Conservation (phyloP, 2,797 vertebrate species). For the Sphenodon punctatus region DNA sequence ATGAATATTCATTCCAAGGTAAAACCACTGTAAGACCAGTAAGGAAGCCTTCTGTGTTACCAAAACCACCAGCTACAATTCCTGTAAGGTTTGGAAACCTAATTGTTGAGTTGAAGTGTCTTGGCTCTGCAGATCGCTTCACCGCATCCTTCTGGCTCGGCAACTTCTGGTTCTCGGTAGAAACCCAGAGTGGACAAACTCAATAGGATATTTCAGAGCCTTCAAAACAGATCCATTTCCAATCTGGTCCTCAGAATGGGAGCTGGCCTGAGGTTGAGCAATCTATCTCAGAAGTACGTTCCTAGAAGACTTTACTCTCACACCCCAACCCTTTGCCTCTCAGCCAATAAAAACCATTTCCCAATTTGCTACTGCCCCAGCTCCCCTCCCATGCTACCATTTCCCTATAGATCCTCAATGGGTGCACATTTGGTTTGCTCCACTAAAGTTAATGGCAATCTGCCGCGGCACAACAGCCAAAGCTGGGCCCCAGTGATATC, state of each 20-base stretch:
- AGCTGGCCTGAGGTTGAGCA: too few relatives aligned
- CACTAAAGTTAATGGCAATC: fast-evolving
- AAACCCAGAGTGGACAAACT: background rate
- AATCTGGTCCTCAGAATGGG: background rate
- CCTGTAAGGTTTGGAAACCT: background rate
- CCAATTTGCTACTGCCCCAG: background rate
- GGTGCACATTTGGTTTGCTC: background rate
- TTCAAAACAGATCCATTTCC: background rate
- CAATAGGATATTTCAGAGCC: background rate
- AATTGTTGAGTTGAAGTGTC: background rate
- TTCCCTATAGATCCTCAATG: background rate
- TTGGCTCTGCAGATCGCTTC: background rate
- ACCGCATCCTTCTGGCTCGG: fast-evolving
- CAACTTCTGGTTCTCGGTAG: background rate
- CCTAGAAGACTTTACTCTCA: background rate
- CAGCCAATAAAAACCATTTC: background rate
- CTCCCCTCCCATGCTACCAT: background rate
- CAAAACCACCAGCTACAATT: too few relatives aligned
- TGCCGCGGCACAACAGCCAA: background rate
- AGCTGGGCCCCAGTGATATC: background rate
- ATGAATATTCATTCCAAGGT: too few relatives aligned
- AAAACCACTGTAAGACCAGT: background rate
- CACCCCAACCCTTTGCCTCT: background rate
- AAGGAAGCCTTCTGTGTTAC: background rate
- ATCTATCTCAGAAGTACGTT: background rate